Evolutionary conservation across 2,113 vertebrate genomes (phyloP).

Genomic region (Colistium nudipinnis): DNA sequence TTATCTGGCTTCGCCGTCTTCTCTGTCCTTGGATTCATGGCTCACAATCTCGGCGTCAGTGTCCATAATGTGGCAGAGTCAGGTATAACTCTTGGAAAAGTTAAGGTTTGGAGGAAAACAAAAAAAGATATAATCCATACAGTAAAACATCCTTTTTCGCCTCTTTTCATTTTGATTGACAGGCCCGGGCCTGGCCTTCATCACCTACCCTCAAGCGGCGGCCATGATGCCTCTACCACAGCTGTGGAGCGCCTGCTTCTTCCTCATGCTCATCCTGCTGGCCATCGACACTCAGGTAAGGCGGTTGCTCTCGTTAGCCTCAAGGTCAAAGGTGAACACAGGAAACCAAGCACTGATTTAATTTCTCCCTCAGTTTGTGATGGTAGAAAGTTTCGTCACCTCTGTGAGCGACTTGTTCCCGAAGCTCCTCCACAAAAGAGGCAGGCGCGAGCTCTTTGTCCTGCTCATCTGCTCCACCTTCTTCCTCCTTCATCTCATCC

Average conservation of each 20-base stretch:
- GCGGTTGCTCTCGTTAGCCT: neutral
- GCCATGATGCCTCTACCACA: conserved; percentile 76
- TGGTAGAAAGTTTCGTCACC: conserved; percentile 56
- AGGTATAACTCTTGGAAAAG: conserved; percentile 32
- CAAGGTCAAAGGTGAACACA: no score
- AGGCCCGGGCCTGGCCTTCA: conserved; percentile 77
- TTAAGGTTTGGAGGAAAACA: no score
- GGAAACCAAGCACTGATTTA: no score
- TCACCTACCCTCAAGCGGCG: conserved; percentile 74
- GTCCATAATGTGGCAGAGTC: conserved; percentile 68
- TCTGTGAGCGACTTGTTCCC: conserved; percentile 47
- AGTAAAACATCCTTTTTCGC: neutral
- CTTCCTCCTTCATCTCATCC: conserved; percentile 43
- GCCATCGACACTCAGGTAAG: conserved; percentile 72
- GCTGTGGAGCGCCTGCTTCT: conserved; percentile 75
- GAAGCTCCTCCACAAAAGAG: conserved; percentile 12
- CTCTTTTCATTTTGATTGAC: neutral
- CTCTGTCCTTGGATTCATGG: conserved; percentile 79
- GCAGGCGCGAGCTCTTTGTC: conserved; percentile 41
- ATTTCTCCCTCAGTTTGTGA: conserved; percentile 64
- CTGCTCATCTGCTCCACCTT: conserved; percentile 39
- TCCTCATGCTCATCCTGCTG: conserved; percentile 75
- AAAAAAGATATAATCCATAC: no score
- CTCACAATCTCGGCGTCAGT: conserved; percentile 64
- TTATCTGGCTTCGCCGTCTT: conserved; percentile 65